phyloP scores from a whole-genome alignment of 2,888 invertebrate species.

The Tipula confusa region DNA sequence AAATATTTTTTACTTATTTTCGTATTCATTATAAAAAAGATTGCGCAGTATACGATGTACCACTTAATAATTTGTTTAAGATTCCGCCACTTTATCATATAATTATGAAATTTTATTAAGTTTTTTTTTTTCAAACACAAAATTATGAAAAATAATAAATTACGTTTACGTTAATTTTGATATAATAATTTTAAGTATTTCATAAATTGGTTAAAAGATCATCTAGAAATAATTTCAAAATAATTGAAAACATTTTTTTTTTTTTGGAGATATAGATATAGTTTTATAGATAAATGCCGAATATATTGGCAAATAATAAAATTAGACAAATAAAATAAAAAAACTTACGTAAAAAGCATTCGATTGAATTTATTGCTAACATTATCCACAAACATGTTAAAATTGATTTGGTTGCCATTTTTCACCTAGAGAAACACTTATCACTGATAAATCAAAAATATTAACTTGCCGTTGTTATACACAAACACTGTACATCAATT shows the following conservation, averaged over 20 bases:
- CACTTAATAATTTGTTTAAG: slow-evolving; percentile 12
- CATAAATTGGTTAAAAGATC: background rate
- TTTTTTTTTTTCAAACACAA: background rate
- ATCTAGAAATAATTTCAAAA: background rate
- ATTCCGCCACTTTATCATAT: background rate
- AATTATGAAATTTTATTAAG: background rate
- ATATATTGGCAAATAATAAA: background rate
- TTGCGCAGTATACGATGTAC: background rate
- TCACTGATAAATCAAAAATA: background rate
- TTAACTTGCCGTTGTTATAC: background rate
- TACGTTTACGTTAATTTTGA: background rate
- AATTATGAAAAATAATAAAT: background rate
- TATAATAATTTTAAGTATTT: background rate
- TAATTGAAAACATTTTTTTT: no score
- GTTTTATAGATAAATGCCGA: background rate
- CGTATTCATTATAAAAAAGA: no score
- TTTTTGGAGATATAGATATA: background rate
- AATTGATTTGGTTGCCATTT: background rate
- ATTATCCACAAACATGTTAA: background rate
- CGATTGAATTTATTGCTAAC: background rate
- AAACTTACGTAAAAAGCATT: slow-evolving; percentile 3
- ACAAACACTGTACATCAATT: background rate
- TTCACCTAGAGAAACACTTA: background rate
- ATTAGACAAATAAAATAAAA: background rate
- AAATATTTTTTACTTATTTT: background rate